A percentile compares a stretch with the other conserved stretches of the same genome.
Evolutionary conservation across 2,888 invertebrate species (phyloP).

Genomic region (Antheraea assamensis): DNA sequence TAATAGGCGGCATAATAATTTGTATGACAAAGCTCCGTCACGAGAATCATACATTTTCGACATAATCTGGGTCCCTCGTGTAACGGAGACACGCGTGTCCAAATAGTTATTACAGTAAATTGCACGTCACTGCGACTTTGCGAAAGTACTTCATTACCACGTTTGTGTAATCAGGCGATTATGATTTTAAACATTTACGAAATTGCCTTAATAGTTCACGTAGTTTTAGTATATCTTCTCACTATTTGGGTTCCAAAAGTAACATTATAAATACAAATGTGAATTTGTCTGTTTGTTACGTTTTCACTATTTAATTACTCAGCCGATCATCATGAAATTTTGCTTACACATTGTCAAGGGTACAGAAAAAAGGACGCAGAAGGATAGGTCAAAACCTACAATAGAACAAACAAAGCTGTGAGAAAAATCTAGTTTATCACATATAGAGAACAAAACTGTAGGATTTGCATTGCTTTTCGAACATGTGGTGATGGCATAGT

Average conservation of each 20-base stretch:
- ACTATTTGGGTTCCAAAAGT: neutral
- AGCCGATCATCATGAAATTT: too few relatives aligned
- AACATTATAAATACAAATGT: too few relatives aligned
- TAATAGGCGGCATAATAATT: constrained; percentile 26
- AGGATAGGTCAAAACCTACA: too few relatives aligned
- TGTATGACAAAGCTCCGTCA: constrained; percentile 36
- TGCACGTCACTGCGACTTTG: constrained; percentile 40
- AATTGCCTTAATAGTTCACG: neutral
- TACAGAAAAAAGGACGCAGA: too few relatives aligned
- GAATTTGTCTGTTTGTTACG: too few relatives aligned
- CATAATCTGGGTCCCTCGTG: constrained; percentile 39
- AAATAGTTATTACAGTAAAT: constrained; percentile 50
- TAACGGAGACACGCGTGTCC: constrained; percentile 44
- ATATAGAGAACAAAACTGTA: too few relatives aligned
- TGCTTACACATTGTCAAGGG: too few relatives aligned
- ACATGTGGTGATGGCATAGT: too few relatives aligned
- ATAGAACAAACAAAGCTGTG: too few relatives aligned
- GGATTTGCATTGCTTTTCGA: too few relatives aligned
- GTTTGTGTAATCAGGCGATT: constrained; percentile 26
- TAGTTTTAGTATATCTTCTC: neutral
- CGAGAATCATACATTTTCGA: constrained; percentile 37
- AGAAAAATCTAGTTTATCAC: too few relatives aligned
- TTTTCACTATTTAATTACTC: too few relatives aligned
- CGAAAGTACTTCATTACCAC: constrained; percentile 40
- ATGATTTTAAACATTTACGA: constrained; percentile 3